phyloP scores from a whole-genome alignment of 2,113 vertebrate species.

The Phylloscopus trochilus region DNA sequence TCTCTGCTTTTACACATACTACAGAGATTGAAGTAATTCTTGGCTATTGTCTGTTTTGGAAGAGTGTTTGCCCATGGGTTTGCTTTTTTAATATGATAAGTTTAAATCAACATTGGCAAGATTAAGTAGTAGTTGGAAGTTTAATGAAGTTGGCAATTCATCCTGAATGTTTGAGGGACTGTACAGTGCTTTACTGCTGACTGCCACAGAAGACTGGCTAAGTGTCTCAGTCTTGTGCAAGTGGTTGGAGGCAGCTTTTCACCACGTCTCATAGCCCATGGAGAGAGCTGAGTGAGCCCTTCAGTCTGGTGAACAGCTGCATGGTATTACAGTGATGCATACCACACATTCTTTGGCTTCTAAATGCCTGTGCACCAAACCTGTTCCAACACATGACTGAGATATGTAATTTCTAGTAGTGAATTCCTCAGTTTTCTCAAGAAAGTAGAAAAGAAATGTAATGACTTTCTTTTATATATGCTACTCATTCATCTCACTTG shows the following conservation, averaged over 20 bases:
- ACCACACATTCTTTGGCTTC: constrained; percentile 37
- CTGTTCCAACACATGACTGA: not conserved
- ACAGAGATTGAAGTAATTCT: not conserved
- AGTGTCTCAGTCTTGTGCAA: constrained; percentile 13
- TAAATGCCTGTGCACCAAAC: constrained; percentile 12
- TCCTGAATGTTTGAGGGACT: constrained; percentile 44
- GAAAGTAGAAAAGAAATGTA: not conserved
- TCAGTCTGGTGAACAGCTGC: constrained; percentile 62
- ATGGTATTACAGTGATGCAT: constrained; percentile 56
- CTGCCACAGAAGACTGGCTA: constrained; percentile 33
- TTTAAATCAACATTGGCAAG: not conserved
- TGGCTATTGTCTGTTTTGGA: not conserved
- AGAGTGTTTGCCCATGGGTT: not conserved
- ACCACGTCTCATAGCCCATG: not conserved
- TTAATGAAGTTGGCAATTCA: not conserved
- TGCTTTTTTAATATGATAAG: not conserved
- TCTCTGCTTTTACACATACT: not conserved
- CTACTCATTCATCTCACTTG: not conserved
- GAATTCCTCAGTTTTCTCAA: constrained; percentile 23
- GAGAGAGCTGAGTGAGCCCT: not conserved
- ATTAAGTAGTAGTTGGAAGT: not conserved
- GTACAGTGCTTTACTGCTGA: not conserved
- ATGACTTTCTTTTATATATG: not conserved
- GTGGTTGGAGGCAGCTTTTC: not conserved
- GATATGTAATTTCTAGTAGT: not conserved